Percentiles rank a stretch among this genome's conserved stretches.
Evolutionary conservation across 2,113 vertebrate species (phyloP).

Genomic region (Bubo blakistoni): DNA sequence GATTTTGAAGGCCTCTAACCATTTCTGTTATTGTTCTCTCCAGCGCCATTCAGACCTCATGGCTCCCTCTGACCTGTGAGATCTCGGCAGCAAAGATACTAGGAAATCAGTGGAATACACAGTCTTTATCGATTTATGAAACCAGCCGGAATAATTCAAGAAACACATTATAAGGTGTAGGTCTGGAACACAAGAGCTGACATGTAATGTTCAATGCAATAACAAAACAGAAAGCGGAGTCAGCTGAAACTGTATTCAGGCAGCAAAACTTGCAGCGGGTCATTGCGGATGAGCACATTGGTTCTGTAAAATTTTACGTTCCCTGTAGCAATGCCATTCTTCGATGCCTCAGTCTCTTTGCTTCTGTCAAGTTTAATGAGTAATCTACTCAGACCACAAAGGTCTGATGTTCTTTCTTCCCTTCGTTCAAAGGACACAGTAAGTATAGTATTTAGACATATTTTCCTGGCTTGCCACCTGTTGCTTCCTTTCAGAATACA

Average conservation of each 20-base stretch:
- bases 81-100: neutral
- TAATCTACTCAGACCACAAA: neutral
- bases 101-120: neutral
- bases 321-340: neutral
- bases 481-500: neutral
- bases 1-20: neutral
- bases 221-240: neutral
- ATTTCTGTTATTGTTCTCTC: neutral
- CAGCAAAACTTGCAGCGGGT: neutral
- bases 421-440: neutral
- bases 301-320: neutral
- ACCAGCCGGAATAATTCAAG: neutral
- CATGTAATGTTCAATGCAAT: neutral
- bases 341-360: neutral
- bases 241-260: neutral
- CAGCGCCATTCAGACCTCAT: accelerated
- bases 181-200: neutral
- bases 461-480: neutral
- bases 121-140: neutral
- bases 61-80: neutral
- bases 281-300: neutral
- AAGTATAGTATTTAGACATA: neutral
- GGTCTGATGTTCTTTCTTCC: neutral
- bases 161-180: neutral
- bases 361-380: neutral